Conservation (phyloP, 2,113 vertebrate species). For the Willisornis vidua region DNA sequence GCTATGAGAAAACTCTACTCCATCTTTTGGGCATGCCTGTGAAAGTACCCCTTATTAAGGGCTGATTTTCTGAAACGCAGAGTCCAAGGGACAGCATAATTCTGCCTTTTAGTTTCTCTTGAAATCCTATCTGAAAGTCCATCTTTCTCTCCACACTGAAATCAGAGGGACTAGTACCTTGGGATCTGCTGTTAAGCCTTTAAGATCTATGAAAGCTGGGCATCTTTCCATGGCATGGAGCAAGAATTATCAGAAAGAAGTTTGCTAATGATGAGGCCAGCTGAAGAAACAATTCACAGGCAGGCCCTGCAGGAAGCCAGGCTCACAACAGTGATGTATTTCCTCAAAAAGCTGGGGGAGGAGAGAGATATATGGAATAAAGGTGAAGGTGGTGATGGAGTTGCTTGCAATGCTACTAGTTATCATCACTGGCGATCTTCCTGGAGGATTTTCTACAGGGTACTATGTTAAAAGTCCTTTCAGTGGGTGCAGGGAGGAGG, state of each 20-base stretch:
- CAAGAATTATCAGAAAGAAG: neutral
- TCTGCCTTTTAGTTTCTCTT: neutral
- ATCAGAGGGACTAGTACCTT: neutral
- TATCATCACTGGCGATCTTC: neutral
- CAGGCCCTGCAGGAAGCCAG: neutral
- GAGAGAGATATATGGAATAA: accelerated
- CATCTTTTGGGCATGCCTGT: neutral
- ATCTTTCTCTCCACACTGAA: neutral
- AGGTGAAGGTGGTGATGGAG: neutral
- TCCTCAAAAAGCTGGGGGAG: neutral
- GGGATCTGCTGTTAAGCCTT: neutral
- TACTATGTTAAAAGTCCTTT: neutral
- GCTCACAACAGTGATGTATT: neutral
- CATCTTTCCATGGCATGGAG: neutral
- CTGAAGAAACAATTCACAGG: neutral
- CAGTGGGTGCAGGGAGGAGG: neutral
- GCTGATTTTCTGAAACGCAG: neutral
- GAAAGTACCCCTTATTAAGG: neutral
- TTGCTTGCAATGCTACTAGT: neutral
- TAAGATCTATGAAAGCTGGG: neutral
- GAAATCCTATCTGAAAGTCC: neutral
- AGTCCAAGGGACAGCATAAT: neutral
- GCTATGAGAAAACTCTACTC: neutral
- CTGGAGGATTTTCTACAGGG: neutral
- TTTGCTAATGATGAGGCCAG: neutral